Percentiles rank a stretch among this genome's conserved stretches.
These are phyloP conservation scores for Bucorvus abyssinicus DNA, from an alignment of 2,797 vertebrate species.

Conservation along the genomic window DNA sequence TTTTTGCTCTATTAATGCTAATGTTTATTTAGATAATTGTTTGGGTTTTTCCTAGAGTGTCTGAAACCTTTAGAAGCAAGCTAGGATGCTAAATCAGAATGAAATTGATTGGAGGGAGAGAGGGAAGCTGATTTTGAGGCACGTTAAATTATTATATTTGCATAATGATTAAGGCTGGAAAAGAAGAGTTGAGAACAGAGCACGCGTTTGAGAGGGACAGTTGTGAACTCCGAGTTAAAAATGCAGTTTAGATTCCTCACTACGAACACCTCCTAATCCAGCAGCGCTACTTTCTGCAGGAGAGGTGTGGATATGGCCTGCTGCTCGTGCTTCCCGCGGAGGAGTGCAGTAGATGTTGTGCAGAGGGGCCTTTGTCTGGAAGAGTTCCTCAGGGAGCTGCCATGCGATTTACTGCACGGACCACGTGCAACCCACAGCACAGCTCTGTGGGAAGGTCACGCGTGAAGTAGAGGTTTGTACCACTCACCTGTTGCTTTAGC, in stretches of 20 bases:
- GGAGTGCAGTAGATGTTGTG: accelerated
- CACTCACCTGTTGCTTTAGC: not conserved
- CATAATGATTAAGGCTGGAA: not conserved
- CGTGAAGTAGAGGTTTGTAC: not conserved
- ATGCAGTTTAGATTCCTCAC: not conserved
- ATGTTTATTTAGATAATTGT: not conserved
- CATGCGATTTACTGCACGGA: accelerated
- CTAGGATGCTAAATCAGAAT: not conserved
- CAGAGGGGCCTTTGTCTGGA: not conserved
- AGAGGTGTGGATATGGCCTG: too few species aligned
- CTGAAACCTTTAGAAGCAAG: not conserved
- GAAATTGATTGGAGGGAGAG: not conserved
- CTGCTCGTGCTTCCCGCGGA: accelerated
- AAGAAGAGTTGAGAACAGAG: not conserved
- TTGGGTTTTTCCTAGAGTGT: not conserved
- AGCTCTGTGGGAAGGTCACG: not conserved
- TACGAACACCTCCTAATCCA: not conserved
- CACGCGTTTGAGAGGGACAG: accelerated
- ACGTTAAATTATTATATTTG: not conserved
- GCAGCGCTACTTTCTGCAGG: not conserved
- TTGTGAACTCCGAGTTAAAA: not conserved
- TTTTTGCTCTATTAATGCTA: not conserved
- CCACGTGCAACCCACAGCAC: accelerated
- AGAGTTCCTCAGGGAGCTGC: not conserved
- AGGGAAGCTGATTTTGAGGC: not conserved